Conservation (phyloP, 1,140 invertebrate genomes). For the Lutraria rhynchaena region DNA sequence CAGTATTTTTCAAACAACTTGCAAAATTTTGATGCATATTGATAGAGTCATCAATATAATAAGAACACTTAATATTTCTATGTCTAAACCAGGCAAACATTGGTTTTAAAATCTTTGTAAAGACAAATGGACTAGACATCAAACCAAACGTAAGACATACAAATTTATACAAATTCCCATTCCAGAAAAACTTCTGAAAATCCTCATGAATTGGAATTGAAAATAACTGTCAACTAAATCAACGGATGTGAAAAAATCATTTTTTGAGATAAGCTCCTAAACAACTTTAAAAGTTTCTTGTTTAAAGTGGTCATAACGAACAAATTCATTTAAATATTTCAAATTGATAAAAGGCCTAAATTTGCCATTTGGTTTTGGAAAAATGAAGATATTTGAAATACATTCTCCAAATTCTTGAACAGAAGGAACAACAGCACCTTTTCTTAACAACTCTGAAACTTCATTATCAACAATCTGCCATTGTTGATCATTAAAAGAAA, state of each 20-base stretch:
- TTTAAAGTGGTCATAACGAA: slow-evolving; percentile 61
- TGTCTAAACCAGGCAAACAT: slow-evolving; percentile 20
- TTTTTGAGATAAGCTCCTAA: slow-evolving; percentile 14
- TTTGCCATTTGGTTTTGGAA: slow-evolving; percentile 57
- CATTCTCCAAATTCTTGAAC: slow-evolving; percentile 33
- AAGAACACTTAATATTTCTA: slow-evolving; percentile 1
- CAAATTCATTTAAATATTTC: slow-evolving; percentile 56
- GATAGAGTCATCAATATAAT: slow-evolving; percentile 21
- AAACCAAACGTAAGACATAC: slow-evolving; percentile 10
- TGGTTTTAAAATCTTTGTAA: slow-evolving; percentile 20
- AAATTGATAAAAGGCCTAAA: slow-evolving; percentile 58
- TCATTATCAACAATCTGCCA: slow-evolving; percentile 4
- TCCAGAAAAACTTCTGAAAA: slow-evolving; percentile 23
- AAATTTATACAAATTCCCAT: slow-evolving; percentile 26
- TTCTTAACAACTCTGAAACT: neutral
- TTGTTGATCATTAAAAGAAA: slow-evolving; percentile 20
- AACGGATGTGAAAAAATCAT: neutral
- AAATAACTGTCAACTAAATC: slow-evolving; percentile 7
- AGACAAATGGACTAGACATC: neutral
- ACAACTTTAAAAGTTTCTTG: slow-evolving; percentile 55
- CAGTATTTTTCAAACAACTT: neutral
- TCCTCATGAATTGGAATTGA: slow-evolving; percentile 15
- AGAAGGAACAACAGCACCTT: slow-evolving; percentile 30
- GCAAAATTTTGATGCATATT: slow-evolving; percentile 20
- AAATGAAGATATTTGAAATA: slow-evolving; percentile 63